Base-by-base conservation (phyloP, 35 echinoderm and acorn worm species). In the Lytechinus variegatus region DNA sequence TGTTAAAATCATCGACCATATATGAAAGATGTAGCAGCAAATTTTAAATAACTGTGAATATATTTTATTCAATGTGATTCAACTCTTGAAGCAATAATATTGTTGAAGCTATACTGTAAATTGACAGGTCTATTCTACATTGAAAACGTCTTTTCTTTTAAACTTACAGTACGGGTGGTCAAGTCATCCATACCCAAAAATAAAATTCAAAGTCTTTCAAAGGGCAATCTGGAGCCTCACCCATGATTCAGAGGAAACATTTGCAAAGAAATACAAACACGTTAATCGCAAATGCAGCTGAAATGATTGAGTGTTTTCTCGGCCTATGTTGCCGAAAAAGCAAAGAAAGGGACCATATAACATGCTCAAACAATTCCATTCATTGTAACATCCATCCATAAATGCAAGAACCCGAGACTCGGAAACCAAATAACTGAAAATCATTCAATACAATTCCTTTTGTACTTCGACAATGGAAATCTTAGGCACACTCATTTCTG, bases 281-380 rank as follows among this genome's bases (percentile, higher is more conserved):
- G 66, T 79, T 79, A 79, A 79, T 79, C 66, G n/a, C 66, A n/a
- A n/a, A 79, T 79, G 66, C 66, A 79, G 66, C 66, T n/a, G 66
- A 79, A 79, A 79, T 79, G n/a, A 79, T 79, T n/a, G 66, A 7
- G 19, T 16, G 66, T 79, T 79, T 8, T 79, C 61, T 13, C 5
- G 61, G 14, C 61, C 61, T 6, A 71, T 71, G 61, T 71, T 58
- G 56, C 56, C 56, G 13, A 21, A 71, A 71, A 71, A 71, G 61
- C 61, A 71, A 71, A 71, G 61, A 16, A 71, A 2, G 6, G 4
- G 66, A 79, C 66, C 33, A 24, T 6, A 79, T 24, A 79, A 79
- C 66, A 79, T 79, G 66, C 66, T 79, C 66, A 79, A 79, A 79
- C 66, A 79, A 79, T 79, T 24, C 19, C 66, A 5, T 79, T 79